These are phyloP conservation scores for Pycnomerus fuliginosus DNA, from an alignment of 2,888 invertebrate genomes.

Conservation along the genomic window DNA sequence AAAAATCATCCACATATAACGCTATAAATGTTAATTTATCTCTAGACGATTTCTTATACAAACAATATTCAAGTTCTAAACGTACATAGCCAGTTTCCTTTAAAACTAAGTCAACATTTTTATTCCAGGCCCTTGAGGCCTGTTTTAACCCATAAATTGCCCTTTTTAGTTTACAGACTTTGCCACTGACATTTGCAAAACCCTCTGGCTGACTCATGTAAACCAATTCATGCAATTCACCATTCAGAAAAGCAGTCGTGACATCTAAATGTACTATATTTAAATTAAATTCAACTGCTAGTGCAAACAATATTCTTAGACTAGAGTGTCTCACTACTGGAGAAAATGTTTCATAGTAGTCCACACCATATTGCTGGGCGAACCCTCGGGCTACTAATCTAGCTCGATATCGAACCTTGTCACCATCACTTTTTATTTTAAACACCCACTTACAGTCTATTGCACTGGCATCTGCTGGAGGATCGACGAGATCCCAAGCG, in stretches of 20 bases:
- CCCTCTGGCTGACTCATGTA: constrained; percentile 26
- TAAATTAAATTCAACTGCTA: constrained; percentile 27
- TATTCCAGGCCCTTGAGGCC: background rate
- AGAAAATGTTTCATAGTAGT: constrained; percentile 32
- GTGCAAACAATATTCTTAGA: constrained; percentile 29
- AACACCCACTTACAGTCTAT: constrained; percentile 41
- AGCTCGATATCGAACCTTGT: constrained; percentile 27
- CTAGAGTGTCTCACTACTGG: constrained; percentile 26
- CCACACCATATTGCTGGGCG: constrained; percentile 28
- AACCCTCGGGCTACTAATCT: constrained; percentile 34
- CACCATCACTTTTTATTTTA: constrained; percentile 32
- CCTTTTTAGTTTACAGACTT: background rate
- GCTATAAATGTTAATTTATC: background rate
- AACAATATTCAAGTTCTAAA: constrained; percentile 2
- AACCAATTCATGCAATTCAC: constrained; percentile 24
- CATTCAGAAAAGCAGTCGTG: constrained; percentile 30
- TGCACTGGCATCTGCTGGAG: constrained; percentile 22
- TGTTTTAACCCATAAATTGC: constrained; percentile 5
- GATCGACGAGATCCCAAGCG: constrained; percentile 34
- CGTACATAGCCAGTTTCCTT: background rate
- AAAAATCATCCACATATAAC: constrained; percentile 4
- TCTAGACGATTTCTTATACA: constrained; percentile 1
- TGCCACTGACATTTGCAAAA: constrained; percentile 1
- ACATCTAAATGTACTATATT: constrained; percentile 26
- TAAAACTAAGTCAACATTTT: background rate